Percentiles rank a stretch among this genome's conserved stretches.
phyloP scores from a whole-genome alignment of 2,888 invertebrate genomes.

The Serrognathus titanus region DNA sequence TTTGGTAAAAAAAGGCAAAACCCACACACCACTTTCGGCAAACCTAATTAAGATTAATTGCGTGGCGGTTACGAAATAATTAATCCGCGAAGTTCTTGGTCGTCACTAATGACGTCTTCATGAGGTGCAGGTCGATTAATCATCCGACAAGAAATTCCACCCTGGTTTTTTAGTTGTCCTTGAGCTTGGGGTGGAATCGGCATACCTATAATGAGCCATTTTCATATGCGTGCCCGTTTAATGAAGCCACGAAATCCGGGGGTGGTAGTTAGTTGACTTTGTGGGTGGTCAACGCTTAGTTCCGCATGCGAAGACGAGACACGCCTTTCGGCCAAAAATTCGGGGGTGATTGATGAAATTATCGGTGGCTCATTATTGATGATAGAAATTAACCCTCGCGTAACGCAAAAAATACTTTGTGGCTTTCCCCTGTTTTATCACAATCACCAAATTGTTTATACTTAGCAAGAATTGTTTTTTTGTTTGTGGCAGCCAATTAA shows the following conservation, averaged over 20 bases:
- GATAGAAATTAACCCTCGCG: neutral
- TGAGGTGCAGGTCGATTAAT: constrained; percentile 3
- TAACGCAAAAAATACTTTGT: no score
- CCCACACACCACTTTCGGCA: neutral
- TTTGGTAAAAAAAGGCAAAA: neutral
- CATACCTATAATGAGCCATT: constrained; percentile 3
- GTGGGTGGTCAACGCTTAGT: constrained; percentile 40
- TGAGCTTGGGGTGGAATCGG: no score
- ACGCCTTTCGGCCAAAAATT: constrained; percentile 37
- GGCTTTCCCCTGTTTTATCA: no score
- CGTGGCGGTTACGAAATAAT: constrained; percentile 14
- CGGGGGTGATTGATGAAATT: constrained; percentile 38
- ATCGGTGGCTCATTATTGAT: constrained; percentile 23
- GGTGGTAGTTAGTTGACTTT: constrained; percentile 16
- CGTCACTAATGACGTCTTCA: constrained; percentile 15
- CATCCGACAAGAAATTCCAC: neutral
- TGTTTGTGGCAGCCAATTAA: no score
- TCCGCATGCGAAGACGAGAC: constrained; percentile 35
- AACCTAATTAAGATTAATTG: constrained; percentile 23
- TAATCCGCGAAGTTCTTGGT: constrained; percentile 2
- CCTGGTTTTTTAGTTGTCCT: no score
- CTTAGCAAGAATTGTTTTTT: no score
- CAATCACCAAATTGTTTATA: no score
- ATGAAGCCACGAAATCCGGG: neutral
- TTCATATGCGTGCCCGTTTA: constrained; percentile 9